Evolutionary conservation across 2,113 vertebrate species (phyloP), one percentile per base, ranked within the genome.

Genomic region (Indicator indicator): DNA sequence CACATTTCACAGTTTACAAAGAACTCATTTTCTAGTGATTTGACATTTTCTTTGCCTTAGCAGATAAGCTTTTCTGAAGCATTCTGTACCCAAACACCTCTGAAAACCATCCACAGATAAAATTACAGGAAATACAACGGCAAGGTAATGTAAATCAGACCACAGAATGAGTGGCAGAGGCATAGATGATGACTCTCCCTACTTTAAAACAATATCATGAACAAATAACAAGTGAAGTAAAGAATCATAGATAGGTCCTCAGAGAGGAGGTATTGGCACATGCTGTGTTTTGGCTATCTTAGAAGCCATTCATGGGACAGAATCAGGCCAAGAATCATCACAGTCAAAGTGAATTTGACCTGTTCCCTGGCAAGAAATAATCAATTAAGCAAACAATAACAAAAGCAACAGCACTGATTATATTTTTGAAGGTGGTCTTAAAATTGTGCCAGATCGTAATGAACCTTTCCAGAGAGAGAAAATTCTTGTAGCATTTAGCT

Each of bases 11-110:
- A 62, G 65, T 85, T 54, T 38, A 80, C 44, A 73, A 69, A 63
- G 75, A 96, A 82, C 80, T 96, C 62, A 52, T 86, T 85, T 96
- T 95, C 32, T 74, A 78, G 82, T 85, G 83, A 97, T 95, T 96
- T 97, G 95, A 96, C 68, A 55, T 72, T 89, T 84, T 82, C 52
- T 86, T 63, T 87, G 86, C 74, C 84, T 94, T 63, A 54, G 68
- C 44, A 81, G 56, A 67, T 20, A 69, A 86, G 38, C 67, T 67
- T 81, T 94, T 87, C 86, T 84, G 48, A 95, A 93, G 65, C 11
- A 62, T 92, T 94, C 84, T 83, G 85, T 56, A 89, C 38, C 69
- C 36, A 91, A 93, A 80, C 70, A 92, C 56, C 64, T 94, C 95
- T 85, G 89, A 83, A 86, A 89, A 7, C 2, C 65, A 94, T 74